These are phyloP conservation scores for Scaptomyza montana DNA, from an alignment of 1,140 invertebrate genomes.

Conservation along the genomic window DNA sequence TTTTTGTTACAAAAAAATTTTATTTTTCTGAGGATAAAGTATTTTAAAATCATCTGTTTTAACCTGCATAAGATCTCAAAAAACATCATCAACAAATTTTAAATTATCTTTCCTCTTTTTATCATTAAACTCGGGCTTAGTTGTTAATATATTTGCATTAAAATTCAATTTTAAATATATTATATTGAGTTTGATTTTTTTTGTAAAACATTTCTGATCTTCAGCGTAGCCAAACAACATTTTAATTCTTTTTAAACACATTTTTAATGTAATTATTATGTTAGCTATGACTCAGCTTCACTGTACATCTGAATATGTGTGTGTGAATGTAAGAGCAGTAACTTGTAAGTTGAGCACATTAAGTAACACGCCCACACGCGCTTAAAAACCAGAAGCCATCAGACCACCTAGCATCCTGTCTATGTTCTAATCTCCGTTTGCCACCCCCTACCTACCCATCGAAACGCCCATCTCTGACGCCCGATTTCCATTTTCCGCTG, in stretches of 20 bases:
- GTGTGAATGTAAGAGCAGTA: slow-evolving; percentile 10
- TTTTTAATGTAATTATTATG: no score
- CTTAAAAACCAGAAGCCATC: slow-evolving; percentile 36
- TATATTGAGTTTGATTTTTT: no score
- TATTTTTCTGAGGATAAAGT: no score
- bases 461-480: neutral
- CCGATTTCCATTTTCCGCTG: slow-evolving; percentile 66
- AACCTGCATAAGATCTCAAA: no score
- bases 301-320: slow-evolving; percentile 27
- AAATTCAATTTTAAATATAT: no score
- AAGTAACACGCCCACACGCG: slow-evolving; percentile 50
- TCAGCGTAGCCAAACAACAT: neutral
- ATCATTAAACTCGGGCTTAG: no score
- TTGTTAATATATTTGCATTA: no score
- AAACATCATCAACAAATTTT: no score
- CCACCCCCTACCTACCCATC: neutral
- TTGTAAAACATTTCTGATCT: neutral
- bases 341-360: slow-evolving; percentile 53
- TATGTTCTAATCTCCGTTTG: slow-evolving; percentile 44
- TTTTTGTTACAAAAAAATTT: no score
- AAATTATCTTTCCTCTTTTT: no score
- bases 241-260: neutral
- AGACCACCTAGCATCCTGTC: slow-evolving; percentile 43
- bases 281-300: neutral
- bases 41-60: no score